Base-by-base conservation (phyloP, 2,797 vertebrate species). In the Gastrophryne carolinensis region DNA sequence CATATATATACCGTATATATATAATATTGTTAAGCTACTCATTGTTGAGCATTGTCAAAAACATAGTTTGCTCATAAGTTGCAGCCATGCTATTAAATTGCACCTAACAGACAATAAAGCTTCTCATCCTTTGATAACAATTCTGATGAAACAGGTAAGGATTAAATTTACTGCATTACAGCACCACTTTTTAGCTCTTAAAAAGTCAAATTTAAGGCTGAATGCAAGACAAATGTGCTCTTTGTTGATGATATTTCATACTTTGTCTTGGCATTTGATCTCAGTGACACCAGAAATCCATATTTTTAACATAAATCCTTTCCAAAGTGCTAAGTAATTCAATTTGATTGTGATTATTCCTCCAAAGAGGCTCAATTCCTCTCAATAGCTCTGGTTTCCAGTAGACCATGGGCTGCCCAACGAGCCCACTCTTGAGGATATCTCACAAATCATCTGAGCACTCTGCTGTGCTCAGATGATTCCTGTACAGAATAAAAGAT, bases 191-290 rank as follows among this genome's bases (percentile, higher is more conserved):
- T 23, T 44, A 39, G 72, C 57, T 30, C 60, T 56, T 64, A 65
- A 73, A 70, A 64, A 56, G 34, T 65, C 23, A 39, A 56, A 65
- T 56, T 56, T 56, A 65, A 57, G 47, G 32, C 24, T 32, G 29
- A 56, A n/a, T 34, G 37, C 65, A 74, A 74, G 61, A 74, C 53
- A 74, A 57, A 74, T 73, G 72, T 64, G 72, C 72, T 73, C 62
- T 74, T 74, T 74, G 35, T 66, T 57, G 72, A 49, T 37, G 30
- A 58, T 74, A 74, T 66, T 49, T 74, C 62, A 49, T 56, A 47
- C 62, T 66, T 11, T 58, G 66, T 74, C 62, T 66, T 47, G 72
- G 61, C 72, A 66, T 66, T 73, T 74, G 72, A 57, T 74, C 72
- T 66, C 39, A n/a, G n/a, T 74, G 62, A 66, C 62, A 74, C 39